Base-by-base conservation (phyloP, 1,140 invertebrate genomes). In the Antheraea mylitta region DNA sequence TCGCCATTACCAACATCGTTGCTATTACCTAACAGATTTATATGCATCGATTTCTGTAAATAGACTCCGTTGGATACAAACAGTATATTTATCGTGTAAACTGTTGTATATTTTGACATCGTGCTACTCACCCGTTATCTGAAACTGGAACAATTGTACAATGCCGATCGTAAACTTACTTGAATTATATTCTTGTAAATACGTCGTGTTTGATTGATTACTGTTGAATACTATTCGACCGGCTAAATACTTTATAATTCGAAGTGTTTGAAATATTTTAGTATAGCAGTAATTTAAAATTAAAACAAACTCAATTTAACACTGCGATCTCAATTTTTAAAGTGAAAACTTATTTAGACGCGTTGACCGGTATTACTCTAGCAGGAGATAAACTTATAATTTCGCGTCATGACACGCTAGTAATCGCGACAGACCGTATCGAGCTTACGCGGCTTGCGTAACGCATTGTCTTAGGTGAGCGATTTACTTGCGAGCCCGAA, bases 171-270 rank as follows among this genome's bases (percentile, higher is more conserved):
- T 76, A 77, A 81, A 77, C 60, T 74, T 64, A 58, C 64, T 69
- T 67, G 71, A 80, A 75, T 78, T 75, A 72, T 76, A 72, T 78
- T 71, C 74, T 72, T 74, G 72, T 76, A 77, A 74, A 78, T 69
- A 67, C 67, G 69, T 73, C 67, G 18, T 66, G 63, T 65, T 60
- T n/a, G 68, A 48, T 42, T 38, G 60, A 61, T 61, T 7, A 19
- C 18, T 3, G 11, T 13, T 53, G 45, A 53, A 9, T 53, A 16
- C 16, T n/a, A 53, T 53, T 16, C 9, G 45, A 53, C 11, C 13
- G 13, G 9, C 45, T 53, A 53, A 53, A 53, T 53, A 53, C 45
- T 53, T 53, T 53, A 53, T 13, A 53, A 6, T 16, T 53, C 45
- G 5, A 53, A 53, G 5, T 53, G 16, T 16, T 16, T 53, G 45